A percentile compares a stretch with the other conserved stretches of the same genome.
Evolutionary conservation across 2,113 vertebrate species (phyloP).

Genomic region (Osmerus mordax): DNA sequence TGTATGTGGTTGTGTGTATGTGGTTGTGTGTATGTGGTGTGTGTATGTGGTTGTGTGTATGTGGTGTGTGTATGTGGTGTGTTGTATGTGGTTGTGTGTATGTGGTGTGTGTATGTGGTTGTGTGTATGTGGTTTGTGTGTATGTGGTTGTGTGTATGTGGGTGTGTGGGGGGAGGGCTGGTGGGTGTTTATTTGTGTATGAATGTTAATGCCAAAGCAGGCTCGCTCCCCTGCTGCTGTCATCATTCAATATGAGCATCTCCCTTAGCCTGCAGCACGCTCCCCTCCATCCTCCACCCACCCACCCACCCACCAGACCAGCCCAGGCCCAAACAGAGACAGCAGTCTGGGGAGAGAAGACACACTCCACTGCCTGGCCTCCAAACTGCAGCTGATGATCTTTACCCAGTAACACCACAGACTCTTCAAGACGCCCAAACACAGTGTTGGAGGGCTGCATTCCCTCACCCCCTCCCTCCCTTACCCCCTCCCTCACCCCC

Average conservation of each 20-base stretch:
- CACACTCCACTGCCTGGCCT: neutral
- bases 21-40: neutral
- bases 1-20: neutral
- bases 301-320: neutral
- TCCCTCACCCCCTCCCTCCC: neutral
- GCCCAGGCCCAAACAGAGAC: neutral
- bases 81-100: neutral
- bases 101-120: neutral
- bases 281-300: neutral
- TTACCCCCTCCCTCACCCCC: no score
- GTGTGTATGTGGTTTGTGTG: neutral
- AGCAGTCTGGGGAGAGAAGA: conserved; percentile 2
- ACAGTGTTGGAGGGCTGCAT: neutral
- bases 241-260: neutral
- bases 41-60: neutral
- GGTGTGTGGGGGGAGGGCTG: neutral
- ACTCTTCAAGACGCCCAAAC: neutral
- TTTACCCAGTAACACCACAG: conserved; percentile 16
- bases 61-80: neutral
- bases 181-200: neutral
- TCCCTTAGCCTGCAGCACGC: neutral
- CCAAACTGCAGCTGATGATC: conserved; percentile 26
- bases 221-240: neutral
- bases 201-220: conserved; percentile 15
- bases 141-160: neutral